Percentiles rank a stretch among this genome's conserved stretches.
phyloP scores from a whole-genome alignment of 1,140 invertebrate species.

The Halyomorpha halys region DNA sequence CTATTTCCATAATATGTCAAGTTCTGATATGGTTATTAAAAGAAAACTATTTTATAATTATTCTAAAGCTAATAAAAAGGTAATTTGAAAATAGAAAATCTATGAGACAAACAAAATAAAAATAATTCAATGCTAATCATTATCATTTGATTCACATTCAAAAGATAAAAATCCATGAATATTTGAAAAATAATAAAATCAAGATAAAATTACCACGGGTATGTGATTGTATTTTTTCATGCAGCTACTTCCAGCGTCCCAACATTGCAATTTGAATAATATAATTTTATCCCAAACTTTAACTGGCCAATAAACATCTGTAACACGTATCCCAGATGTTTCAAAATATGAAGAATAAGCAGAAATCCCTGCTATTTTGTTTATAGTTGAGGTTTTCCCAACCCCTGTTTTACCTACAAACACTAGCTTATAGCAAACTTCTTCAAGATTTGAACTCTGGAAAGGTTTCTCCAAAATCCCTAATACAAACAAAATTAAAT shows the following conservation, averaged over 20 bases:
- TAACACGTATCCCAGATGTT: conserved; percentile 47
- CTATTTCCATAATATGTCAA: too few species aligned
- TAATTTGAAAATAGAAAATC: too few species aligned
- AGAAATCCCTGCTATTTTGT: conserved; percentile 40
- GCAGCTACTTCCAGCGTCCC: conserved; percentile 47
- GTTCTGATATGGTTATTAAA: too few species aligned
- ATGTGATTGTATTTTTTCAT: conserved; percentile 50
- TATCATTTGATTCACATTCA: background rate
- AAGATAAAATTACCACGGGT: conserved; percentile 39
- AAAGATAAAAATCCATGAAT: too few species aligned
- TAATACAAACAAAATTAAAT: conserved; percentile 29
- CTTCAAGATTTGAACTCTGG: conserved; percentile 40
- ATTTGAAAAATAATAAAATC: background rate
- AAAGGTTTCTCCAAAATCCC: conserved; percentile 46
- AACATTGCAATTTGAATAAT: conserved; percentile 48
- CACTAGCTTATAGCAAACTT: conserved; percentile 50
- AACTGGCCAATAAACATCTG: conserved; percentile 48
- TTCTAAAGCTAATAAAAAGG: too few species aligned
- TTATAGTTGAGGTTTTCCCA: conserved; percentile 46
- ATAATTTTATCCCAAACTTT: conserved; percentile 46
- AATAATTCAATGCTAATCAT: too few species aligned
- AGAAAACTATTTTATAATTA: too few species aligned
- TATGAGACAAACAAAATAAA: too few species aligned
- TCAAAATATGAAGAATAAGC: conserved; percentile 38
- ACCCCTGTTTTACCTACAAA: conserved; percentile 45